These are phyloP conservation scores for Drosophila jambulina DNA, from an alignment of 1,140 invertebrate genomes.

Conservation along the genomic window DNA sequence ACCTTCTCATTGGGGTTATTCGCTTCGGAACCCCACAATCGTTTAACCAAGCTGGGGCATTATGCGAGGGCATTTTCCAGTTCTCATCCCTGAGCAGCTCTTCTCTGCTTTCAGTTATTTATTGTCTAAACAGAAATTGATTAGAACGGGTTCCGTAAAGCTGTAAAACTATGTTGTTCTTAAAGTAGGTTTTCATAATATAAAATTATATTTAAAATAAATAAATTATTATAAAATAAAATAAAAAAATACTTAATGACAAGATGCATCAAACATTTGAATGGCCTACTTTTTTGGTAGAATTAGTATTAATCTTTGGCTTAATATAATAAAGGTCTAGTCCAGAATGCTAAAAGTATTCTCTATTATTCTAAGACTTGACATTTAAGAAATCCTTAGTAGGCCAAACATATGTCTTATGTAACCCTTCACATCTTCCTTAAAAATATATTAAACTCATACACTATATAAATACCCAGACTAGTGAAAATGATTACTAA, in stretches of 20 bases:
- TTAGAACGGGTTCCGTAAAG: background rate
- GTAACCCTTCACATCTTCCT: too few species aligned
- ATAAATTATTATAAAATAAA: too few species aligned
- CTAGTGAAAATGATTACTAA: background rate
- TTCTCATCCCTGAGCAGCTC: background rate
- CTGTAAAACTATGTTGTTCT: background rate
- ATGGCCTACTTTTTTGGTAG: too few species aligned
- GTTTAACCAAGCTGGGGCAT: constrained; percentile 32
- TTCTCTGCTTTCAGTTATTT: constrained; percentile 6
- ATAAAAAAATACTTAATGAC: too few species aligned
- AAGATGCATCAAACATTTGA: too few species aligned
- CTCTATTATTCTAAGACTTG: background rate
- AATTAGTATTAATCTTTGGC: too few species aligned
- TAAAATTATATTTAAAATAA: too few species aligned
- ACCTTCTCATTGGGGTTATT: constrained; percentile 32
- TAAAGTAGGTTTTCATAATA: too few species aligned
- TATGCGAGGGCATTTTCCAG: constrained; percentile 33
- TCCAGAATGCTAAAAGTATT: too few species aligned
- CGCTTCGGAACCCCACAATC: constrained; percentile 2
- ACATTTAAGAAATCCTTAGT: background rate
- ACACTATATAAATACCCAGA: background rate
- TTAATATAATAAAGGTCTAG: too few species aligned
- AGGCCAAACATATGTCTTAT: background rate
- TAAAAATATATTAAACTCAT: background rate
- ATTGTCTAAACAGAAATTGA: background rate